Evolutionary conservation across 2,797 vertebrate genomes (phyloP), one percentile per base, ranked within the genome.

Genomic region (Bradypus variegatus): DNA sequence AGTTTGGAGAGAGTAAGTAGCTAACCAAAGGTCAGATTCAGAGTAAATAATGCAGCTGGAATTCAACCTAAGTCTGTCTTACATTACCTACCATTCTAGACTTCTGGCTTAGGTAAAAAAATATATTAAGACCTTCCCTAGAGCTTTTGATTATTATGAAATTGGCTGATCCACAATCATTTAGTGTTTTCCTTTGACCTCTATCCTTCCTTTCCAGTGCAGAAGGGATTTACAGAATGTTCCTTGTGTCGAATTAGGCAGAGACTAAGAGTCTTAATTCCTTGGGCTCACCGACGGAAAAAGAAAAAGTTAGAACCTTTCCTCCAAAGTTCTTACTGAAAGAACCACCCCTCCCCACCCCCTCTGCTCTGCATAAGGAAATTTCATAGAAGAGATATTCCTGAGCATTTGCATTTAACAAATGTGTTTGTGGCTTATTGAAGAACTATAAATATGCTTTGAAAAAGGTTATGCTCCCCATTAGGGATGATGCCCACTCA

Each of bases 271-370:
- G 23, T 77, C 55, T 75, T 84, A 45, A 83, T 41, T 86, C 48
- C 16, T 81, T 85, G 29, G 9, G 82, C 55, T 79, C 50, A 65
- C 4, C 50, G 12, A 38, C 62, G 33, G 29, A 89, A 91, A 45
- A 45, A 45, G 41, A 45, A 45, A 86, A 62, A n/a, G 38, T 90
- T 88, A 79, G 55, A 89, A 86, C 36, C 33, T 95, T 88, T 88
- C 55, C 38, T 69, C 45, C 8, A 21, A 55, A 70, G n/a, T 88
- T 72, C 45, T 81, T 83, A 77, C 18, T 50, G 45, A 91, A 77
- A 45, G 27, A 84, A 94, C 55, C 36, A 33, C 29, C 58, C 76
- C 86, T 8, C 41, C 41, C 41, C 41, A 45, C 8, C 41, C 41
- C 41, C 41, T 45, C 41, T 45, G 41, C 23, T n/a, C 10, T 73